These are phyloP conservation scores for Tetramorium alpestre DNA, from an alignment of 1,140 invertebrate genomes.

Conservation along the genomic window DNA sequence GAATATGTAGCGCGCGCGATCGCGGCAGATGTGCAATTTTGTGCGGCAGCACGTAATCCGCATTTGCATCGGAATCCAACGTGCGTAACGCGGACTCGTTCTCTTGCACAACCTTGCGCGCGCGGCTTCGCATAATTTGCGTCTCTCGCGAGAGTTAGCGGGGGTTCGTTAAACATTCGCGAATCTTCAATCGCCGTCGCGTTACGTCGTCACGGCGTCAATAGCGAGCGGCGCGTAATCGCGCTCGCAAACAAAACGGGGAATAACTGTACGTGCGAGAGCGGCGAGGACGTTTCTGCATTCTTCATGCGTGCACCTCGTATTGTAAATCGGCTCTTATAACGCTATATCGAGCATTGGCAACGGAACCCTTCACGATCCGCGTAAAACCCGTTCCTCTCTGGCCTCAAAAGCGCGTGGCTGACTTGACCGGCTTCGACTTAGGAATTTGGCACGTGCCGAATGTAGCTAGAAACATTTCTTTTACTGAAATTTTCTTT, in stretches of 20 bases:
- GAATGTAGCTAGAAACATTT: neutral
- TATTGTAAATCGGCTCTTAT: constrained; percentile 16
- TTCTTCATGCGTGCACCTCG: neutral
- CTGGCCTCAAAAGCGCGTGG: constrained; percentile 69
- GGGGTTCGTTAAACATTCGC: neutral
- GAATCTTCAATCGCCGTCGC: neutral
- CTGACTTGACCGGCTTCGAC: constrained; percentile 41
- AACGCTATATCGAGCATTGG: constrained; percentile 23
- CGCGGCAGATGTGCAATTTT: constrained; percentile 37
- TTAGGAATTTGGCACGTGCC: constrained; percentile 70
- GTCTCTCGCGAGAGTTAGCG: neutral
- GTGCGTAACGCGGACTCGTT: constrained; percentile 10
- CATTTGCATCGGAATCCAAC: constrained; percentile 46
- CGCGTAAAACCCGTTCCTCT: constrained; percentile 67
- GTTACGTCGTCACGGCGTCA: neutral
- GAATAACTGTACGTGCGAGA: constrained; percentile 6
- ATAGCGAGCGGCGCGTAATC: neutral
- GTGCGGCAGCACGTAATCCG: constrained; percentile 14
- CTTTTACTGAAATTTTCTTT: neutral
- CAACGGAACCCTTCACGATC: constrained; percentile 24
- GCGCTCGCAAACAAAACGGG: neutral
- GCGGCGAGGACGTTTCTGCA: neutral
- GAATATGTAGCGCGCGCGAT: constrained; percentile 39
- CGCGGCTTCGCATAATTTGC: constrained; percentile 4
- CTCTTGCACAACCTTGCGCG: constrained; percentile 31